Conservation (phyloP, 2,797 vertebrate genomes). For the Myotis planiceps region DNA sequence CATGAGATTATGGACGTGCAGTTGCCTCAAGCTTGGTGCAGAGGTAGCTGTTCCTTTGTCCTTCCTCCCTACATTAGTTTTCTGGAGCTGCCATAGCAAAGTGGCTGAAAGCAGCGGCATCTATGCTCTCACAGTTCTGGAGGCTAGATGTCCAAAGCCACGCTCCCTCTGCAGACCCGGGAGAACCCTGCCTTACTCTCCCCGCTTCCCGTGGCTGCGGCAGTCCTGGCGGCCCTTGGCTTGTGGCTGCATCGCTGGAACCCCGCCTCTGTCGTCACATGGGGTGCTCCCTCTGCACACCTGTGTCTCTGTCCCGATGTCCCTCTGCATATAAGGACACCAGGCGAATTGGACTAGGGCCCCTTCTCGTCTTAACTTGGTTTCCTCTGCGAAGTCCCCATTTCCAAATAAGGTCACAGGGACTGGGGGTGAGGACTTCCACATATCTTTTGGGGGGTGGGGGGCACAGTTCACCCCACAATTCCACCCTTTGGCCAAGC, state of each 20-base stretch:
- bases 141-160: not conserved
- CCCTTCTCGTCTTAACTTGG: not conserved
- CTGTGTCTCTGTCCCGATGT: not conserved
- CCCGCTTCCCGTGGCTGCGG: not conserved
- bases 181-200: rapidly evolving
- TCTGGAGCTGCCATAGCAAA: not conserved
- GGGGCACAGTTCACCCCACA: not conserved
- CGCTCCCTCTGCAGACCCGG: not conserved
- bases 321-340: not conserved
- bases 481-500: not conserved
- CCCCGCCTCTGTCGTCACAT: rapidly evolving
- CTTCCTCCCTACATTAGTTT: not conserved
- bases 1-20: rapidly evolving
- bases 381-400: not conserved
- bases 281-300: not conserved
- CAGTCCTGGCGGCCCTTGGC: rapidly evolving
- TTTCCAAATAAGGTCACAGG: not conserved
- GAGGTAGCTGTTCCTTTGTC: not conserved
- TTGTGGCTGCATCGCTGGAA: rapidly evolving
- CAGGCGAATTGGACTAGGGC: rapidly evolving
- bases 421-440: rapidly evolving
- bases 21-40: not conserved
- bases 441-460: rapidly evolving
- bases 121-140: rapidly evolving
- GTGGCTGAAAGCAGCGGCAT: not conserved